Evolutionary conservation across 2,797 vertebrate genomes (phyloP), one percentile per base, ranked within the genome.

Genomic region (Gephyroberyx darwinii): DNA sequence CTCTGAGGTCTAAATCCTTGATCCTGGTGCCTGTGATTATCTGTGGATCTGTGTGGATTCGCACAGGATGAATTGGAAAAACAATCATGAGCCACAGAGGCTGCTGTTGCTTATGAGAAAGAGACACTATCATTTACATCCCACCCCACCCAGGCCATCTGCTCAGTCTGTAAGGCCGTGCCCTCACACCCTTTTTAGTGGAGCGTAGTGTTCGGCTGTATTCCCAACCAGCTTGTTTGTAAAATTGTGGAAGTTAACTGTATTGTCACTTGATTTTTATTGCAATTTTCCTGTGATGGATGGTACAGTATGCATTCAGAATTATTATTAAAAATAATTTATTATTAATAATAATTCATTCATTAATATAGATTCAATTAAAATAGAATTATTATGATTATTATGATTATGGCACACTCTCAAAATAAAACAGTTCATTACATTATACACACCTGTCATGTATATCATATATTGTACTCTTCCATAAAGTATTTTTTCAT

Each of bases 11-110:
- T 88, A 88, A 91, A 88, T 88, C 91, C 86, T 80, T 84, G 76
- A 86, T 84, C 86, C 83, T n/a, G 43, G 65, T 67, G 80, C 45
- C 73, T 51, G 70, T 85, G 85, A 92, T 91, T 91, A 91, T 91
- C 82, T 81, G 22, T 45, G 35, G 33, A 59, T 52, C 45, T 51
- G 83, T 65, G 74, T 81, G 85, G 84, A 89, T 86, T 89, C 71
- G 2, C 70, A 77, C 74, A 78, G 81, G 87, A 86, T 82, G 83
- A 81, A 87, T 77, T 83, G 74, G 67, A 89, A 90, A 88, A 90
- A 89, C 85, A 91, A 91, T 90, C 84, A 86, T 65, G 59, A 71
- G 77, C 74, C 60, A 35, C 79, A 79, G 71, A 78, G 68, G 69
- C 77, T 83, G 83, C 76, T 57, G 75, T 55, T 59, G 65, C 63